Evolutionary conservation across 2,888 invertebrate genomes (phyloP), one percentile per base, ranked within the genome.

Genomic region (Temnothorax unifasciatus): DNA sequence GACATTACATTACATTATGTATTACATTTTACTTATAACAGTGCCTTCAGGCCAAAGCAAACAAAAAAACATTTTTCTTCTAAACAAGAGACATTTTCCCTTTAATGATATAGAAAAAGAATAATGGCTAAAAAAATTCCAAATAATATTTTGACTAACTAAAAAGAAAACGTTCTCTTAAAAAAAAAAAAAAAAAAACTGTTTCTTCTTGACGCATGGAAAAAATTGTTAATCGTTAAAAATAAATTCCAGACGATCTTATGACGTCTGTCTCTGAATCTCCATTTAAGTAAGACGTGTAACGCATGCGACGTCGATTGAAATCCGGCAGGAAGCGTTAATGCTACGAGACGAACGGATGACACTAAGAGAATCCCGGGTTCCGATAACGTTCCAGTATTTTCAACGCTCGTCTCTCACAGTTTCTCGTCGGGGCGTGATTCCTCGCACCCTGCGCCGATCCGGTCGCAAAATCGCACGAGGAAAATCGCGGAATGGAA

Each of bases 401-500:
- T 79, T 79, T 79, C 74, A 34, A 47, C 47, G 73, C 71, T 79
- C 73, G 59, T 73, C 66, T 47, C 64, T 13, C 73, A 38, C 57
- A 47, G 13, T 47, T 59, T 59, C 73, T 15, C 64, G 59, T 1
- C 66, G 44, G 25, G n/a, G 21, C 74, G 79, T 79, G 73, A 79
- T 79, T 79, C 38, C 52, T 18, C 15, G 44, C 74, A 47, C 44
- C 59, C 50, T 47, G 15, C 29, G 13, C 68, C 77, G 29, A 69
- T 71, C 44, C 73, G 34, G 41, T 69, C 81, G 86, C 84, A 75
- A 81, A 85, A 84, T 88, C 88, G 88, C 82, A 86, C 68, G 84
- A 34, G n/a, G 41, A 44, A 57, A 57, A 59, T 63, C 68, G 69
- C 69, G 82, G 74, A 61, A 47, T 68, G 64, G 82, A 77, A 68